Conservation (phyloP, 1,140 invertebrate species). For the Psix sp. region DNA sequence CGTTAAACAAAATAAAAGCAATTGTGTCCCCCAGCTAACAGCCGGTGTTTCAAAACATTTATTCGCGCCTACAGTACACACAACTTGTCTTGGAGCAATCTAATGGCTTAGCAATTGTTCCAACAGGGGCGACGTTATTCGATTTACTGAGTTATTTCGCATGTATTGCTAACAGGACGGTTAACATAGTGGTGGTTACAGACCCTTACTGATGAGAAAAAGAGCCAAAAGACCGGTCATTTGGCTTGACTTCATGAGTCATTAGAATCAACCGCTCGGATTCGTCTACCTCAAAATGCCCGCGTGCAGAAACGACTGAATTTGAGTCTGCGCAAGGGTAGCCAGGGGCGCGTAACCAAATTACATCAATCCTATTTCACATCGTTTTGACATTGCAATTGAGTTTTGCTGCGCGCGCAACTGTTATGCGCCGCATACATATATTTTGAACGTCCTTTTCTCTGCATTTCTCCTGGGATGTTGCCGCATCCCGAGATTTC, state of each 20-base stretch:
- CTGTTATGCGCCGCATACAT: conserved; percentile 64
- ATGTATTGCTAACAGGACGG: conserved; percentile 59
- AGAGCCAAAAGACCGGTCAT: conserved; percentile 69
- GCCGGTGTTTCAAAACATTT: conserved; percentile 69
- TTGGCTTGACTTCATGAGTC: conserved; percentile 78
- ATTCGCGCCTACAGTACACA: conserved; percentile 53
- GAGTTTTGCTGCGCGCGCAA: conserved; percentile 71
- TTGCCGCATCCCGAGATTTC: conserved; percentile 3
- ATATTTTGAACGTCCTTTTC: conserved; percentile 48
- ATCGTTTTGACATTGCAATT: conserved; percentile 77
- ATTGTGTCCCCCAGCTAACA: conserved; percentile 44
- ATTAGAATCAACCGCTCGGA: conserved; percentile 74
- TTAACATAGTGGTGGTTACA: conserved; percentile 44
- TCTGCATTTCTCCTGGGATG: conserved; percentile 16
- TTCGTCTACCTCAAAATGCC: conserved; percentile 65
- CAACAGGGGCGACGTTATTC: conserved; percentile 66
- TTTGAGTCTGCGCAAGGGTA: conserved; percentile 55
- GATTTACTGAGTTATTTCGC: conserved; percentile 68
- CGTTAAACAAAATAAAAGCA: conserved; percentile 51
- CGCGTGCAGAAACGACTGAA: conserved; percentile 59
- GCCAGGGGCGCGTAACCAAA: conserved; percentile 70
- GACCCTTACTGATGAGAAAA: conserved; percentile 58
- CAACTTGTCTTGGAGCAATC: conserved; percentile 59
- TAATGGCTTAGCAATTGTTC: conserved; percentile 66
- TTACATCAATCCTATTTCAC: conserved; percentile 78